Evolutionary conservation across 2,113 vertebrate species (phyloP).

Genomic region (Cromileptes altivelis): DNA sequence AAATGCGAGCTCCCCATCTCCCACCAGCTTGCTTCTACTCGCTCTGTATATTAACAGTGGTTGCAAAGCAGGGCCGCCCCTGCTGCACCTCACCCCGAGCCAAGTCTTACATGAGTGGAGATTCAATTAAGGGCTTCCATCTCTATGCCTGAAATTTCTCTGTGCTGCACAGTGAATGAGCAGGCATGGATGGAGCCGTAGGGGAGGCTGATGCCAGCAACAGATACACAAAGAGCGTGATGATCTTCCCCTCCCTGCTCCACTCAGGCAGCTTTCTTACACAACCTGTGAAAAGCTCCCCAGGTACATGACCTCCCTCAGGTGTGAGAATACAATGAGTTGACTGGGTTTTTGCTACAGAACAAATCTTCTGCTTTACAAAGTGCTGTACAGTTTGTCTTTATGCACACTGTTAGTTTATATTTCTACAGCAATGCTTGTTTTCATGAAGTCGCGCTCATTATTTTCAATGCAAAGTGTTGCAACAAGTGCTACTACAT

Average conservation of each 20-base stretch:
- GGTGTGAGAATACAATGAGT: not conserved
- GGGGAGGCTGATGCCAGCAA: slow-evolving; percentile 39
- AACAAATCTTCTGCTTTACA: not conserved
- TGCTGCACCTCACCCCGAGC: slow-evolving; percentile 16
- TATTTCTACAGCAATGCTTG: not conserved
- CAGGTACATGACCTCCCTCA: not conserved
- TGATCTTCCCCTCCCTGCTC: not conserved
- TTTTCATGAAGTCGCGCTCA: not conserved
- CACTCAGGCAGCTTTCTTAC: not conserved
- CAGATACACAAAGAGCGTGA: slow-evolving; percentile 1
- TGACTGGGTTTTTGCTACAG: not conserved
- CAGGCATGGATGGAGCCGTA: slow-evolving; percentile 41
- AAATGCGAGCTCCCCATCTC: slow-evolving; percentile 30
- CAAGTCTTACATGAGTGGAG: slow-evolving; percentile 66
- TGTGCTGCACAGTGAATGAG: slow-evolving; percentile 46
- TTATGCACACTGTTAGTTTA: not conserved
- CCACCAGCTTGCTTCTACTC: slow-evolving; percentile 20
- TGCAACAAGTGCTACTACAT: not conserved
- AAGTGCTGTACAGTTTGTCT: not conserved
- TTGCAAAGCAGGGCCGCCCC: slow-evolving; percentile 9
- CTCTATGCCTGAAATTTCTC: slow-evolving; percentile 32
- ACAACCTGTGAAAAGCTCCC: not conserved
- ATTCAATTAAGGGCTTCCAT: slow-evolving; percentile 68
- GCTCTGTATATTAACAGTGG: slow-evolving; percentile 28
- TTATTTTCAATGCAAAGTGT: not conserved